A percentile compares a stretch with the other conserved stretches of the same genome.
Conservation (phyloP, 2,113 vertebrate species). For the Ciconia boyciana region DNA sequence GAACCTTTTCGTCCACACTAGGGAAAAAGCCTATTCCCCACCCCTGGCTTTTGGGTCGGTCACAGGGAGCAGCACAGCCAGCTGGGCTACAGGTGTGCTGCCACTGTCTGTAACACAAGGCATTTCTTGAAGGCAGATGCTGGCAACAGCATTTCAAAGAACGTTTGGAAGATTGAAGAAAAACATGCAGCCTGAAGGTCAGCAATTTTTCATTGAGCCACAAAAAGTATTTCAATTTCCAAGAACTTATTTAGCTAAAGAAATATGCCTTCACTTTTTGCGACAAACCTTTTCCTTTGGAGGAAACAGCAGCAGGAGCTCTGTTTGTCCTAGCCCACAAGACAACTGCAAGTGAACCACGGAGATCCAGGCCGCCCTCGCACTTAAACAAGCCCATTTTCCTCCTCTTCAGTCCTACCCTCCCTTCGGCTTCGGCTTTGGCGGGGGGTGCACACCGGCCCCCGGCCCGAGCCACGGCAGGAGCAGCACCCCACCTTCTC, state of each 20-base stretch:
- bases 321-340: background rate
- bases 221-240: background rate
- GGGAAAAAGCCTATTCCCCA: background rate
- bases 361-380: background rate
- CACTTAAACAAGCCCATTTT: too few relatives aligned
- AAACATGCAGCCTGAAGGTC: background rate
- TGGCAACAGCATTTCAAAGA: background rate
- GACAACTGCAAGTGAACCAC: background rate
- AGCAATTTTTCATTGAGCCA: background rate
- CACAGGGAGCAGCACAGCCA: background rate
- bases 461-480: background rate
- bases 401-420: too few relatives aligned
- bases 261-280: too few relatives aligned
- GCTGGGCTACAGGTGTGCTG: background rate
- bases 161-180: background rate
- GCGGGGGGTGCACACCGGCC: too few relatives aligned
- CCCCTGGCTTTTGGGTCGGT: background rate
- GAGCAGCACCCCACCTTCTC: background rate
- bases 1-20: rapidly evolving
- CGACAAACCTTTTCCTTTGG: rapidly evolving
- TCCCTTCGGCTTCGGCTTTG: background rate
- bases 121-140: background rate
- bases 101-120: too few relatives aligned
- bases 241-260: background rate
- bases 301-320: background rate